Evolutionary conservation across 2,888 invertebrate species (phyloP).

Genomic region (Spilosoma lubricipeda): DNA sequence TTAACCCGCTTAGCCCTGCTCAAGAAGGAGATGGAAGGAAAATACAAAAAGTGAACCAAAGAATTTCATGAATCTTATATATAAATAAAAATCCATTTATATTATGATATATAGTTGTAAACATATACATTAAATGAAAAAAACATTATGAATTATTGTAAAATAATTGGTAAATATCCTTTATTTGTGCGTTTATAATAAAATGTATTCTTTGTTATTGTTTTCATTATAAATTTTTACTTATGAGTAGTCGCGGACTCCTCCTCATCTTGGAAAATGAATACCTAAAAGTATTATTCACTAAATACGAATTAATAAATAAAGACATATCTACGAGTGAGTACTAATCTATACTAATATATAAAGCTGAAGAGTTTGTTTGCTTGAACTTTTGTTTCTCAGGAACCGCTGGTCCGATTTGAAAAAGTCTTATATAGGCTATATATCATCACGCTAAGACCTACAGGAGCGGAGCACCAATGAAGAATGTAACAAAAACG

Average conservation of each 20-base stretch:
- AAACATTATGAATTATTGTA: not conserved
- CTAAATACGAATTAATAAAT: too few relatives aligned
- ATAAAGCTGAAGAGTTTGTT: too few relatives aligned
- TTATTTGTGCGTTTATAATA: not conserved
- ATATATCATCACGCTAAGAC: too few relatives aligned
- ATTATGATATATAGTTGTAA: not conserved
- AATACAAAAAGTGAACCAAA: constrained; percentile 50
- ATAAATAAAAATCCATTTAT: not conserved
- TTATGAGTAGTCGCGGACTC: not conserved
- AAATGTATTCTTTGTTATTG: not conserved
- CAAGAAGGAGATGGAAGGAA: constrained; percentile 89
- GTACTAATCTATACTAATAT: too few relatives aligned
- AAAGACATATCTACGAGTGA: too few relatives aligned
- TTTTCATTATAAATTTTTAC: constrained; percentile 1
- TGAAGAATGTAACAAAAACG: too few relatives aligned
- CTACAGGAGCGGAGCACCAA: too few relatives aligned
- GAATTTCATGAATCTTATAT: not conserved
- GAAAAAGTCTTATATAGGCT: too few relatives aligned
- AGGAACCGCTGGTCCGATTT: too few relatives aligned
- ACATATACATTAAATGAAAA: not conserved
- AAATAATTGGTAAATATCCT: not conserved
- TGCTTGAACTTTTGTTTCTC: too few relatives aligned
- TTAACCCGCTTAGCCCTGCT: constrained; percentile 92
- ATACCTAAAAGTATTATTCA: too few relatives aligned
- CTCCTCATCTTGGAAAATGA: too few relatives aligned